Conservation (phyloP, 2,113 vertebrate genomes). For the Channa maculata region DNA sequence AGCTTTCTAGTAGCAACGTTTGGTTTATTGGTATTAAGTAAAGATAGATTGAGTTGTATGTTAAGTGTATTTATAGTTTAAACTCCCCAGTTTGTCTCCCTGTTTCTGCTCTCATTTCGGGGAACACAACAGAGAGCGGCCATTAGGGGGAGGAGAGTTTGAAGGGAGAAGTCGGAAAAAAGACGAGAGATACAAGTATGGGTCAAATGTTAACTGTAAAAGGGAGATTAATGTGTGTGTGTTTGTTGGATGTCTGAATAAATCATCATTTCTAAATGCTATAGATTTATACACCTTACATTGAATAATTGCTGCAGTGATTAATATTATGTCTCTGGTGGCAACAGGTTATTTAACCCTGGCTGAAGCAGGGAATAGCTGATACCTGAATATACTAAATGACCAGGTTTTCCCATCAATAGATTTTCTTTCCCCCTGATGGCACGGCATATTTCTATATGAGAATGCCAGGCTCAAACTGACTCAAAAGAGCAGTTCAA, state of each 20-base stretch:
- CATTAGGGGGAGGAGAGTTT: constrained; percentile 36
- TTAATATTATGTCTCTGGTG: too few species aligned
- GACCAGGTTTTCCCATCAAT: too few species aligned
- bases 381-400: too few species aligned
- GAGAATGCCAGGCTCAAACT: too few species aligned
- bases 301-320: neutral
- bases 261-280: constrained; percentile 12
- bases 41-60: neutral
- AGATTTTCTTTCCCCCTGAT: too few species aligned
- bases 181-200: constrained; percentile 7
- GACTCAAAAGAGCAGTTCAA: too few species aligned
- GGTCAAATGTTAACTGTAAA: constrained; percentile 50
- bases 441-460: too few species aligned
- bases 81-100: neutral
- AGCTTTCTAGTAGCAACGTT: constrained; percentile 23
- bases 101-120: neutral
- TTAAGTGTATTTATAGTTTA: neutral
- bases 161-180: constrained; percentile 15
- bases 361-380: too few species aligned
- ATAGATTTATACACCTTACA: neutral
- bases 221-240: constrained; percentile 37
- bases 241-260: constrained; percentile 8
- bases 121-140: constrained; percentile 10
- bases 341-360: too few species aligned
- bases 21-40: constrained; percentile 20